Base-by-base conservation (phyloP, 2,113 vertebrate genomes). In the Oreochromis aureus region DNA sequence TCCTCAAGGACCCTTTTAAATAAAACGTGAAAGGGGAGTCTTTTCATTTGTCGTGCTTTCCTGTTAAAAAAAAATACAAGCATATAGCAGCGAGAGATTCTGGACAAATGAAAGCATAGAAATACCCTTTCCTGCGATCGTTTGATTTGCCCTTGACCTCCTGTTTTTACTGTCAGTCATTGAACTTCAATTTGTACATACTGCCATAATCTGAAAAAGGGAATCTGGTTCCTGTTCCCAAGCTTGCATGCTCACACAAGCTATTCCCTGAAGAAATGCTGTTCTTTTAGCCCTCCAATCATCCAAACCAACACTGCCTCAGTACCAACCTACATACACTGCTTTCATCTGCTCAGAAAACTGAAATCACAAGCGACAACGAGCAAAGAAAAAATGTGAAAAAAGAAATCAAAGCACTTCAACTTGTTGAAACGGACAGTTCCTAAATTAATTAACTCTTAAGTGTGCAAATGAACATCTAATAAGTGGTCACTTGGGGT, bases 111-210 rank as follows among this genome's bases (percentile, higher is more conserved):
- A 78, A 84, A 85, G 80, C 32, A 18, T 4, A n/a, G 30, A 76
- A 69, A 34, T 63, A 83, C 9, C 58, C 9, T 81, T 80, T 32
- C 27, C 4, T 81, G 34, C 9, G 34, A 91, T 61, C 12, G 1
- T 81, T 56, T 90, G 89, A 89, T 89, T 92, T 86, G 59, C 56
- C 87, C 51, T 86, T 83, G 86, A 89, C 90, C 85, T 27, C 3
- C 16, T 81, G 71, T 83, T 87, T 88, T 73, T 41, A 18, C 39
- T 41, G 55, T 9, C 9, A n/a, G 76, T 92, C 85, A 93, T 84
- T 90, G 66, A 84, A 90, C 83, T 86, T 89, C 2, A 8, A 76
- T 82, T 48, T 84, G 73, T 83, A 56, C 32, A 4, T n/a, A 41
- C 41, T 46, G 19, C 7, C 41, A 22, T 80, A 83, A 84, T 81